These are phyloP conservation scores for Odontocolon sp. DNA, from an alignment of 2,888 invertebrate genomes.

Conservation along the genomic window DNA sequence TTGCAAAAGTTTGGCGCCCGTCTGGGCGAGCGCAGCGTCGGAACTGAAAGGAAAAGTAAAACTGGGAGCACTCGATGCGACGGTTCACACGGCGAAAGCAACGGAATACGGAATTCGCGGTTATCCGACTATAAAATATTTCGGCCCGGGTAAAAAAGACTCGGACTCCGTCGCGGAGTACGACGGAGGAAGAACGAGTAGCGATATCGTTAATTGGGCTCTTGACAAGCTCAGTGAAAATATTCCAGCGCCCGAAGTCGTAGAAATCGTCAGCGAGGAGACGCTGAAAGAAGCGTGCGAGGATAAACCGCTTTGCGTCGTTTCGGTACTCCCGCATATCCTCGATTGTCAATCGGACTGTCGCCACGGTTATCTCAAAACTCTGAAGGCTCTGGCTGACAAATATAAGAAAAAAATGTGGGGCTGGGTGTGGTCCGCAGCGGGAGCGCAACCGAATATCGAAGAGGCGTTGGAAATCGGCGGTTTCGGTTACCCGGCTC, in stretches of 20 bases:
- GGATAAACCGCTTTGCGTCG: slow-evolving; percentile 93
- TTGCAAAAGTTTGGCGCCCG: slow-evolving; percentile 97
- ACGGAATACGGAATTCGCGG: slow-evolving; percentile 93
- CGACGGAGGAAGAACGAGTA: slow-evolving; percentile 94
- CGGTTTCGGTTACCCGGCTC: slow-evolving; percentile 98
- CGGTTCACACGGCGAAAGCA: slow-evolving; percentile 92
- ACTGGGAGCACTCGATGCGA: slow-evolving; percentile 97
- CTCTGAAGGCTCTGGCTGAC: slow-evolving; percentile 89
- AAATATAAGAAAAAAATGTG: slow-evolving; percentile 97
- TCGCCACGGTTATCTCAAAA: slow-evolving; percentile 91
- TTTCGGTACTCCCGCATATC: slow-evolving; percentile 96
- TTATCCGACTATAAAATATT: slow-evolving; percentile 98
- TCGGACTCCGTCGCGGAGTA: slow-evolving; percentile 90
- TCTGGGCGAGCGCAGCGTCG: slow-evolving; percentile 97
- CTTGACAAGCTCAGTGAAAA: slow-evolving; percentile 92
- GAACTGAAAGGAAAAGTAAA: slow-evolving; percentile 98
- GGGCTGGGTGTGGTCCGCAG: slow-evolving; percentile 99
- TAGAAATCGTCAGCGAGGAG: slow-evolving; percentile 85
- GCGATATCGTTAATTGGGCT: slow-evolving; percentile 96
- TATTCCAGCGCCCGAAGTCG: slow-evolving; percentile 93
- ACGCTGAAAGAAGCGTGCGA: slow-evolving; percentile 90
- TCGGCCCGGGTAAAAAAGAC: slow-evolving; percentile 89
- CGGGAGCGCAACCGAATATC: slow-evolving; percentile 90
- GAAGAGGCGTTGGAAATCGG: slow-evolving; percentile 97
- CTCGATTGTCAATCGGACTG: slow-evolving; percentile 97